Evolutionary conservation across 2,797 vertebrate genomes (phyloP), one percentile per base, ranked within the genome.

Genomic region (Gobio occitaniae): DNA sequence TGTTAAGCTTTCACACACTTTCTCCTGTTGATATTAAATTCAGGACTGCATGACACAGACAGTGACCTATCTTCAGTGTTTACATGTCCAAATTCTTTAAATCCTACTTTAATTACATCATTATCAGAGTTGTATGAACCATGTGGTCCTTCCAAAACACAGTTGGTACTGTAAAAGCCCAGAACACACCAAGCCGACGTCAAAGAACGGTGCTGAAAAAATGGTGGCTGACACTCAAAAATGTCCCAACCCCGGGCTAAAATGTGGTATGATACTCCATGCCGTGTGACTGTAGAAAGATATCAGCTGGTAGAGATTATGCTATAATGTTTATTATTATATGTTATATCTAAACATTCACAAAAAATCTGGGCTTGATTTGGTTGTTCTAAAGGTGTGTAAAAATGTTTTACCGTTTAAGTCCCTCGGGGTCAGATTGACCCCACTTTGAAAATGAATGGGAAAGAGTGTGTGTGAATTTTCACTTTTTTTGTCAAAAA

Each of bases 21-120:
- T 75, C 16, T 75, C 63, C 25, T 47, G 38, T n/a, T 87, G 50
- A 77, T 83, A 54, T 36, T 5, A 74, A 85, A 83, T 36, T 29
- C 32, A 48, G 38, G 61, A 32, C 77, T n/a, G 68, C 21, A 54
- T 56, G 36, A 83, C n/a, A 54, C 50, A 76, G 82, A 80, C 29
- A 16, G 41, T 76, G 78, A 71, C 52, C 44, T 52, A 48, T 74
- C 29, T 74, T 8, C 59, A 21, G 36, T 84, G 83, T 85, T 63
- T 83, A 84, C 76, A 71, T 56, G 21, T 48, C n/a, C 21, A 71
- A 50, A 87, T 86, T 79, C 78, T 47, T 84, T 56, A 76, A 56
- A 87, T 87, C 84, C 69, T 74, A 12, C 15, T 61, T 63, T 86
- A 80, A 87, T 84, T 89, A 70, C 25, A 12, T 70, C 41, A 41